phyloP scores from a whole-genome alignment of 2,113 vertebrate species.

The Eidolon helvum region DNA sequence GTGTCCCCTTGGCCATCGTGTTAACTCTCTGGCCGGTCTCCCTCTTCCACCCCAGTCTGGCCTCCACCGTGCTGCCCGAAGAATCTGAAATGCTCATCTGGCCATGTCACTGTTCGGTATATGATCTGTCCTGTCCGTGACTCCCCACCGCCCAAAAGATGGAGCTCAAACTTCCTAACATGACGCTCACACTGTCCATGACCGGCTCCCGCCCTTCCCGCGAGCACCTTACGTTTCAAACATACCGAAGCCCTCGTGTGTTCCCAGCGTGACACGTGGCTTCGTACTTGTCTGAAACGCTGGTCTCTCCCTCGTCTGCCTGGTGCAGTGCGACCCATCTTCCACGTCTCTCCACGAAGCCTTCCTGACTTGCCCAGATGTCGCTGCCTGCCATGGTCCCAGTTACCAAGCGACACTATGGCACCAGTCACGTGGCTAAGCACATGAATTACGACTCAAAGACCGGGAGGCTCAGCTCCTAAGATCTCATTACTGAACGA shows the following conservation, averaged over 20 bases:
- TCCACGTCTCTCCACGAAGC: not conserved
- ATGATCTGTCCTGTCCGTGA: not conserved
- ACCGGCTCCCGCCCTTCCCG: not conserved
- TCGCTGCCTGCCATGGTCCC: not conserved
- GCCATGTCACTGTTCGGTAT: not conserved
- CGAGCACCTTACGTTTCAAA: not conserved
- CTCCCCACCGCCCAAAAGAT: not conserved
- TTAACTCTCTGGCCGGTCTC: not conserved
- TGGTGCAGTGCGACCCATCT: not conserved
- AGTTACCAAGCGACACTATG: accelerated
- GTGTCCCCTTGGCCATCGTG: not conserved
- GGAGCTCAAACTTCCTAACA: not conserved
- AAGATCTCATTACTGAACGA: not conserved
- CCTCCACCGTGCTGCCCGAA: not conserved
- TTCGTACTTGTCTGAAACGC: not conserved
- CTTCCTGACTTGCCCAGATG: not conserved
- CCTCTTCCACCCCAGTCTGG: not conserved
- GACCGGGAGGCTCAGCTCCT: not conserved
- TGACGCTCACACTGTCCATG: not conserved
- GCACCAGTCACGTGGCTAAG: not conserved
- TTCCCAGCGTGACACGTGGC: not conserved
- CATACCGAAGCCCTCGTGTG: not conserved
- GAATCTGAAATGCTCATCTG: not conserved
- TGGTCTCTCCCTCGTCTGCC: not conserved
- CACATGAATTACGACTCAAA: not conserved